These are phyloP conservation scores for Thera obeliscata DNA, from an alignment of 2,888 invertebrate genomes.

Conservation along the genomic window DNA sequence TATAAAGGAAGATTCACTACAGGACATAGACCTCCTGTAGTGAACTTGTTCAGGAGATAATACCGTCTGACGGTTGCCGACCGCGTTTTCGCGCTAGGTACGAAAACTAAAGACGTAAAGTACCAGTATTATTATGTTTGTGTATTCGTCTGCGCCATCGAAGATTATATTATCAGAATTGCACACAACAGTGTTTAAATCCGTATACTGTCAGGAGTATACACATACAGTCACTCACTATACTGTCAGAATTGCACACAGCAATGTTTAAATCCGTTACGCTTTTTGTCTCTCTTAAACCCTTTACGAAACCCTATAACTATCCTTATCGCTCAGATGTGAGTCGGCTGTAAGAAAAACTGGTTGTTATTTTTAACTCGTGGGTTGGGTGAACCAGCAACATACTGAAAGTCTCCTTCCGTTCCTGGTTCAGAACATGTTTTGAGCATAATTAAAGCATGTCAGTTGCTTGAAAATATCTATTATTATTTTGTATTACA, in stretches of 20 bases:
- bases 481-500: no score
- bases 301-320: conserved; percentile 62
- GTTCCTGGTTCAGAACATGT: conserved; percentile 63
- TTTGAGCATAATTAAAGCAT: conserved; percentile 8
- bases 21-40: no score
- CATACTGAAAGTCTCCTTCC: conserved; percentile 75
- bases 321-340: conserved; percentile 74
- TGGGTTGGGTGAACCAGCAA: conserved; percentile 72
- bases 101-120: conserved; percentile 4
- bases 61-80: no score
- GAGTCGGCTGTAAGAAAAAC: conserved; percentile 79
- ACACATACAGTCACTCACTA: conserved; percentile 39
- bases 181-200: no score
- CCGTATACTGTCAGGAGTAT: no score
- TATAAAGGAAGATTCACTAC: no score
- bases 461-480: background rate
- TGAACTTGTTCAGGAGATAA: no score
- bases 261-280: conserved; percentile 76
- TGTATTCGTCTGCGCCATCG: no score
- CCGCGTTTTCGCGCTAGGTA: no score
- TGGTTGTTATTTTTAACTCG: conserved; percentile 83
- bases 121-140: conserved; percentile 33
- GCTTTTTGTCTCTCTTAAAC: conserved; percentile 71
- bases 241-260: conserved; percentile 73
- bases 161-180: no score